phyloP scores from a whole-genome alignment of 2,113 vertebrate genomes.

The Strigops habroptila region DNA sequence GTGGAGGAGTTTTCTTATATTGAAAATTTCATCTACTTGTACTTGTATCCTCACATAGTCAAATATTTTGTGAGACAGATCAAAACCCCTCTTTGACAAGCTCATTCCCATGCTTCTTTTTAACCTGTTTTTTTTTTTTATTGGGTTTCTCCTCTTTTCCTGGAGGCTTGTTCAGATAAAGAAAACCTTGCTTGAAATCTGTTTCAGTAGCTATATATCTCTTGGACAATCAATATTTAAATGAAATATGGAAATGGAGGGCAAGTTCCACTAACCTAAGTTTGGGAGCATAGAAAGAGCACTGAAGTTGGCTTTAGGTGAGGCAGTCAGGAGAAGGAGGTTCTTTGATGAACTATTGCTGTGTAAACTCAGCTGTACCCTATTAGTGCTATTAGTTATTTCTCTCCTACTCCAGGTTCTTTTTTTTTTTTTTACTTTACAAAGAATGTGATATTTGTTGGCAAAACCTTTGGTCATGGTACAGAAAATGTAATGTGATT shows the following conservation, averaged over 20 bases:
- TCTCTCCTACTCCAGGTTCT: background rate
- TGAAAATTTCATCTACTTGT: slow-evolving; percentile 59
- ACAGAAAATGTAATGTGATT: too few relatives aligned
- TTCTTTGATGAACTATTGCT: background rate
- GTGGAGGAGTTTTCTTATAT: slow-evolving; percentile 56
- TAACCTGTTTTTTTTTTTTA: slow-evolving; percentile 1
- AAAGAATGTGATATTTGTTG: background rate
- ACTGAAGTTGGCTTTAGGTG: background rate
- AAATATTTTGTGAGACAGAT: slow-evolving; percentile 67
- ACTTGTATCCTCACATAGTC: slow-evolving; percentile 59
- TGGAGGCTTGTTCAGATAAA: background rate
- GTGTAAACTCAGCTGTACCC: background rate
- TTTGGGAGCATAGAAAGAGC: background rate
- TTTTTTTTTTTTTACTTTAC: background rate
- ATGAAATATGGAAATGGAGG: background rate
- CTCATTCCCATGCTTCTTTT: slow-evolving; percentile 59
- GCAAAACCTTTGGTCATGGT: background rate
- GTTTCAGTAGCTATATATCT: background rate
- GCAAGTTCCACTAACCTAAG: background rate
- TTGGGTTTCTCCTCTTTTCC: slow-evolving; percentile 18
- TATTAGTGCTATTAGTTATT: background rate
- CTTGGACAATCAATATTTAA: background rate
- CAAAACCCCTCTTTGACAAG: slow-evolving; percentile 60
- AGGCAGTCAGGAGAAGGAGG: background rate
- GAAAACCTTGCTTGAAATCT: background rate